A percentile compares a stretch with the other conserved stretches of the same genome.
These are phyloP conservation scores for Romanogobio albipinnatus DNA, from an alignment of 2,113 vertebrate species.

Conservation along the genomic window DNA sequence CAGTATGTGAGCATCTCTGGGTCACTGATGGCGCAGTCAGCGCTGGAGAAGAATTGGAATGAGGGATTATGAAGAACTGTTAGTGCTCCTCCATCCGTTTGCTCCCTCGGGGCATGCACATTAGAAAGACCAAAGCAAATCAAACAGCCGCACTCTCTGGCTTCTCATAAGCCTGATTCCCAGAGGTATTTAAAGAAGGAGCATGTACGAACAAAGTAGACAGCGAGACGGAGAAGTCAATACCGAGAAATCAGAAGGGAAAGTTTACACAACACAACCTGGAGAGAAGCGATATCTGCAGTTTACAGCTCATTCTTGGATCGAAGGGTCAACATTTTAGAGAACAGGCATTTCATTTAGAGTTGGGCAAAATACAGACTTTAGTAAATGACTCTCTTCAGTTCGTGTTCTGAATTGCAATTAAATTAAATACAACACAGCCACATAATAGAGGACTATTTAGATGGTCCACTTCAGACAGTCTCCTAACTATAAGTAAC, in stretches of 20 bases:
- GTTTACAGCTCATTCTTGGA: neutral
- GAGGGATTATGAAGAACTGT: constrained; percentile 35
- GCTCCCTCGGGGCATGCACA: neutral
- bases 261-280: neutral
- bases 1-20: constrained; percentile 29
- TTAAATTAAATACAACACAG: no score
- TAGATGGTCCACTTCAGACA: no score
- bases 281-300: neutral
- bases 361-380: neutral
- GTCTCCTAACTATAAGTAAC: no score
- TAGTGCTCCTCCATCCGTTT: constrained; percentile 27
- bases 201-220: neutral
- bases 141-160: neutral
- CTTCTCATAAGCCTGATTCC: constrained; percentile 27
- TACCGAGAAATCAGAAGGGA: neutral
- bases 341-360: no score
- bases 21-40: constrained; percentile 27
- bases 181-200: constrained; percentile 9
- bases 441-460: no score
- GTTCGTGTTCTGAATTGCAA: neutral
- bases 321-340: neutral
- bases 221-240: neutral
- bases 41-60: constrained; percentile 26
- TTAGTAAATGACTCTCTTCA: neutral
- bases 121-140: constrained; percentile 36